These are phyloP conservation scores for Austrofundulus limnaeus DNA, from an alignment of 2,113 vertebrate species.

Conservation along the genomic window DNA sequence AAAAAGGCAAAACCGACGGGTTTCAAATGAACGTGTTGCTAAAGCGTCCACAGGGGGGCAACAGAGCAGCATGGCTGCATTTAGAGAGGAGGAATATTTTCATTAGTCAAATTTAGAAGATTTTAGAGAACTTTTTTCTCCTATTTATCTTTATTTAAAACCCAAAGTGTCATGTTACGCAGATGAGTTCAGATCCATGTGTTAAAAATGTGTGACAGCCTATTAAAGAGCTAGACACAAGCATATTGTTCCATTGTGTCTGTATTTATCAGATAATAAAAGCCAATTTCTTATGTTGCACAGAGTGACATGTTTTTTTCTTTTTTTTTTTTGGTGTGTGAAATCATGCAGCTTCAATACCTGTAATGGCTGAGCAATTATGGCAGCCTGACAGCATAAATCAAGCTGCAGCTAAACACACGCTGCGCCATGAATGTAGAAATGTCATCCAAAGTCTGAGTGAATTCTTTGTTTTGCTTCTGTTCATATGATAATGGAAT, in stretches of 20 bases:
- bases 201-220: conserved; percentile 25
- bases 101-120: conserved; percentile 15
- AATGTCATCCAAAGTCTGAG: conserved; percentile 50
- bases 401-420: conserved; percentile 41
- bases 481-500: conserved; percentile 58
- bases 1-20: background rate
- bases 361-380: conserved; percentile 64
- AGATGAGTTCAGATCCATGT: conserved; percentile 12
- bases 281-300: conserved; percentile 39
- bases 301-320: conserved; percentile 40
- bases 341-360: conserved; percentile 33
- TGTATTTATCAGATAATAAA: conserved; percentile 56
- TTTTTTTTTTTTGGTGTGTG: conserved; percentile 3
- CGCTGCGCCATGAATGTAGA: conserved; percentile 38
- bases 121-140: conserved; percentile 8
- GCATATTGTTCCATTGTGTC: conserved; percentile 37
- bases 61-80: conserved; percentile 48
- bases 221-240: conserved; percentile 35
- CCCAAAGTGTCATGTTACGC: background rate
- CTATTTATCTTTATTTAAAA: conserved; percentile 18
- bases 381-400: conserved; percentile 58
- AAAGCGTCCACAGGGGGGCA: conserved; percentile 70
- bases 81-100: background rate
- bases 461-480: conserved; percentile 61
- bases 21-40: conserved; percentile 3